Evolutionary conservation across 2,797 vertebrate genomes (phyloP), one percentile per base, ranked within the genome.

Genomic region (Furcifer pardalis): DNA sequence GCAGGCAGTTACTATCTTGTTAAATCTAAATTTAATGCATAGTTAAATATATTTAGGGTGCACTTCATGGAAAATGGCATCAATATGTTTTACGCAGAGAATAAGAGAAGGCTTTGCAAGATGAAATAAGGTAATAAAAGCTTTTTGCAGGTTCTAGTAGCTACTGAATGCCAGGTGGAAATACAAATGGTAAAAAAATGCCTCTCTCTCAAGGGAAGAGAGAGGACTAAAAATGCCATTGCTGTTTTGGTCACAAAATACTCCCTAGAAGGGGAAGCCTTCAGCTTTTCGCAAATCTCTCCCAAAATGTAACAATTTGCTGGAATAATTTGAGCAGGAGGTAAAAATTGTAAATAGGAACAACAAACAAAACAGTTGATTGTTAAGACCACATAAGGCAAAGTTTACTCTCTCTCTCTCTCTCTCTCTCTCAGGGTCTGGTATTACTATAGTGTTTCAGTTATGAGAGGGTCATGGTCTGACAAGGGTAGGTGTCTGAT

Each of bases 21-120:
- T 93, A 93, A 95, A 96, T 95, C 93, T 95, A 94, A 96, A 96
- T 94, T 92, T 92, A 94, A 95, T 93, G 92, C 90, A 92, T 95
- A 93, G 93, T 94, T 95, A 96, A 95, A 96, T 96, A 95, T 93
- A 93, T 87, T 81, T 82, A 93, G 89, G 82, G 89, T 91, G 72
- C 84, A 91, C 91, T 92, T 94, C 92, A 87, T 91, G 87, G 92
- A 93, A 96, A 95, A 94, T 91, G 91, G 87, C 87, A 94, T 89
- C 93, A 92, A 93, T 94, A 93, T 90, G 79, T 93, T 95, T 94
- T 93, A 94, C 81, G 87, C 15, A 73, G 86, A 90, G 86, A 93
- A 92, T 0, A 84, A 92, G 87, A 92, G 89, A 90, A 78, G 84
- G 74, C 83, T 86, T 84, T 92, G 83, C 63, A 87, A 86, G 86